Evolutionary conservation across 2,888 invertebrate genomes (phyloP).

Genomic region (Steromphala cineraria): DNA sequence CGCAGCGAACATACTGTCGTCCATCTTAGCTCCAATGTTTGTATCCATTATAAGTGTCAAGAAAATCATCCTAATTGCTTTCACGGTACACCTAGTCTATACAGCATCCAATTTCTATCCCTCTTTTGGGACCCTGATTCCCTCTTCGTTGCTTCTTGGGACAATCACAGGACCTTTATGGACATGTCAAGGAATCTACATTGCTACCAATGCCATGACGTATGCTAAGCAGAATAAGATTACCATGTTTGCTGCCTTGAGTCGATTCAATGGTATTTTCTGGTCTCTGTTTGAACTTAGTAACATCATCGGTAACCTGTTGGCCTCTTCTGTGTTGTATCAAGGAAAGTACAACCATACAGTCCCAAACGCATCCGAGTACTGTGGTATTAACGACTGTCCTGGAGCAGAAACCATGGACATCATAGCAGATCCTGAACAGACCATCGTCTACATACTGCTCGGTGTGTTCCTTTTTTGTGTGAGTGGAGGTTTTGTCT

Average conservation of each 20-base stretch:
- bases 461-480: slow-evolving; percentile 61
- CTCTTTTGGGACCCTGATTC: slow-evolving; percentile 60
- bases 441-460: slow-evolving; percentile 56
- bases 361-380: neutral
- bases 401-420: slow-evolving; percentile 32
- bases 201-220: slow-evolving; percentile 61
- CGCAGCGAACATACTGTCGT: slow-evolving; percentile 33
- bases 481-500: slow-evolving; percentile 53
- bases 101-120: slow-evolving; percentile 67
- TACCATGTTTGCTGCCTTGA: slow-evolving; percentile 55
- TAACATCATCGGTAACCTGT: slow-evolving; percentile 67
- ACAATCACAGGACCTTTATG: slow-evolving; percentile 66
- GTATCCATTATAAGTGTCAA: neutral
- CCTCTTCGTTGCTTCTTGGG: slow-evolving; percentile 66
- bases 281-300: slow-evolving; percentile 65
- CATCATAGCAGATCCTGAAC: slow-evolving; percentile 51
- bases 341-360: slow-evolving; percentile 40
- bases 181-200: slow-evolving; percentile 67
- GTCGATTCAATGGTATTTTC: slow-evolving; percentile 68
- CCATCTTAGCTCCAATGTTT: neutral
- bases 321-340: slow-evolving; percentile 66
- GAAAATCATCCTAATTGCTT: slow-evolving; percentile 50
- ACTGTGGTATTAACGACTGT: slow-evolving; percentile 40
- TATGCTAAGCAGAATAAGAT: slow-evolving; percentile 52
- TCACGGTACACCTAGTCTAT: slow-evolving; percentile 61